Conservation (phyloP, 2,113 vertebrate genomes). For the Athene noctua region DNA sequence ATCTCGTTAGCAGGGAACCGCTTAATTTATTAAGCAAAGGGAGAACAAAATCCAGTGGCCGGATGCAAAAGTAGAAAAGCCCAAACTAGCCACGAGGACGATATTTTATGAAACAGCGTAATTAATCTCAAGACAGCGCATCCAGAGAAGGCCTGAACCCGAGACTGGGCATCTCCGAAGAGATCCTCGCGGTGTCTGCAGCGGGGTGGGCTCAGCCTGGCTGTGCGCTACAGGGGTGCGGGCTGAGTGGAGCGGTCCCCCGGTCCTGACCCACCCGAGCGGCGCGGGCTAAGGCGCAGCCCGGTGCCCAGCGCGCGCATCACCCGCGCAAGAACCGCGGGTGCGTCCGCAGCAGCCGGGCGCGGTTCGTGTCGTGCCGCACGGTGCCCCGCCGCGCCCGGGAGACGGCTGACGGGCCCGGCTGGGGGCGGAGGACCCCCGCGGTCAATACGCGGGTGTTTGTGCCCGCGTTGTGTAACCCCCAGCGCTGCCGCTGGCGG, state of each 20-base stretch:
- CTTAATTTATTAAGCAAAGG: background rate
- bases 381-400: background rate
- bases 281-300: rapidly evolving
- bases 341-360: background rate
- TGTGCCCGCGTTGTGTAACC: background rate
- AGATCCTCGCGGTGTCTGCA: background rate
- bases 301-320: rapidly evolving
- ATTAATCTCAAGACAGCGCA: background rate
- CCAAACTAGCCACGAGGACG: background rate
- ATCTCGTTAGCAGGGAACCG: background rate
- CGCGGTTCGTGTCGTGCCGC: rapidly evolving
- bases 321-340: background rate
- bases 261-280: rapidly evolving
- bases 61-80: background rate
- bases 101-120: constrained; percentile 38
- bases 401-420: rapidly evolving
- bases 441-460: rapidly evolving
- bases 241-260: rapidly evolving
- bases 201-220: background rate
- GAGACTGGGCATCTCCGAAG: background rate
- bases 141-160: background rate
- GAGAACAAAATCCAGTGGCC: background rate
- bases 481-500: background rate
- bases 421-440: background rate
- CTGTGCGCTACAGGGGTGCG: rapidly evolving